Evolutionary conservation across 2,888 invertebrate genomes (phyloP).

Genomic region (Pelosia muscerda): DNA sequence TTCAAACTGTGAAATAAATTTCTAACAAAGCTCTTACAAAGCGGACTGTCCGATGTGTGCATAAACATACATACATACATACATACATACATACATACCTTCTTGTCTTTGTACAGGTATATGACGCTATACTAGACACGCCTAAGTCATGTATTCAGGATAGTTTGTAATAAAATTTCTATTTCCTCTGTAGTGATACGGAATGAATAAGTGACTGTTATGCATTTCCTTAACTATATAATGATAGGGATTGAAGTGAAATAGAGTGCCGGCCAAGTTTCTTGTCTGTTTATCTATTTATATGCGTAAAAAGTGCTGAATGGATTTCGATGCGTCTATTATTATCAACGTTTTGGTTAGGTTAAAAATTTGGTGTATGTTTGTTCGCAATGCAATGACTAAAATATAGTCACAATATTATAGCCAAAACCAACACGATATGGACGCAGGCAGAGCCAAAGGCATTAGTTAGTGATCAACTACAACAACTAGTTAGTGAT

Average conservation of each 20-base stretch:
- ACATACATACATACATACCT: not conserved
- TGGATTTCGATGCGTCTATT: too few species aligned
- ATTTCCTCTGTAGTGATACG: not conserved
- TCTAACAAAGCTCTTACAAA: not conserved
- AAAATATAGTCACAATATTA: too few species aligned
- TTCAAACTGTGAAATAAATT: constrained; percentile 2
- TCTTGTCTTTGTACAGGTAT: too few species aligned
- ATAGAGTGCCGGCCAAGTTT: not conserved
- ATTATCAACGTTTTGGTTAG: too few species aligned
- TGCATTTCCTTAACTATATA: not conserved
- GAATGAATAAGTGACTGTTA: not conserved
- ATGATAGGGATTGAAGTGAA: not conserved
- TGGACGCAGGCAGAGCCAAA: too few species aligned
- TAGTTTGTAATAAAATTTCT: not conserved
- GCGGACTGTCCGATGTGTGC: not conserved
- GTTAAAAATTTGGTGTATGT: too few species aligned
- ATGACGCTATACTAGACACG: constrained; percentile 1
- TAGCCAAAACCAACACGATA: too few species aligned
- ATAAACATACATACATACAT: not conserved
- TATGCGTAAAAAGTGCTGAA: too few species aligned
- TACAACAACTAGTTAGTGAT: too few species aligned
- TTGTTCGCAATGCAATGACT: too few species aligned
- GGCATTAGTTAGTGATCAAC: too few species aligned
- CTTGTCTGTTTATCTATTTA: too few species aligned
- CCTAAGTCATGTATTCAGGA: constrained; percentile 4